These are phyloP conservation scores for Anagyrus pseudococci DNA, from an alignment of 2,888 invertebrate species.

Conservation along the genomic window DNA sequence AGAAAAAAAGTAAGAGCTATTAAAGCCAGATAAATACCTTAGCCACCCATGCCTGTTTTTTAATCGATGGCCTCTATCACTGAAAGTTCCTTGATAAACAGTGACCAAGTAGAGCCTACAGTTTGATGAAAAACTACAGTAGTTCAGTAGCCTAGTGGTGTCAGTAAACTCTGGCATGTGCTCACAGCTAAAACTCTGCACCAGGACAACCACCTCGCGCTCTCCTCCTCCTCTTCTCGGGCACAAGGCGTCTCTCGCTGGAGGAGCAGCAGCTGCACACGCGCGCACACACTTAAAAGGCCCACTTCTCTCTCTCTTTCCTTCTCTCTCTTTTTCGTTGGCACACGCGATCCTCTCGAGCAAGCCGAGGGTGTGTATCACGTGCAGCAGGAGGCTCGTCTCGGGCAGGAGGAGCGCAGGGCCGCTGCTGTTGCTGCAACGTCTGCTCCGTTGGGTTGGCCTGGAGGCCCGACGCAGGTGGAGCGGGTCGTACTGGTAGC, in stretches of 20 bases:
- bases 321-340: not conserved
- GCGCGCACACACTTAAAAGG: slow-evolving; percentile 3
- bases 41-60: slow-evolving; percentile 25
- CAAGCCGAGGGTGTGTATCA: not conserved
- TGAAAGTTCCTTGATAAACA: not conserved
- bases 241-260: not conserved
- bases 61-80: not conserved
- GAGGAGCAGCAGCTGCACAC: slow-evolving; percentile 27
- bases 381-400: slow-evolving; percentile 9
- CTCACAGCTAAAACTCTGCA: slow-evolving; percentile 8
- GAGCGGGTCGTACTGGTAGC: not conserved
- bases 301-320: slow-evolving; percentile 5
- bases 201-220: slow-evolving; percentile 3
- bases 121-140: slow-evolving; percentile 5
- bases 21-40: slow-evolving; percentile 37
- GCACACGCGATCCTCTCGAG: not conserved
- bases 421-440: not conserved
- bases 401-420: not conserved
- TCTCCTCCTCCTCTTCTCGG: not conserved
- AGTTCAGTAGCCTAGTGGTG: not conserved
- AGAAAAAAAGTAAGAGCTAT: slow-evolving; percentile 16
- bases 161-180: slow-evolving; percentile 28
- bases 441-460: not conserved
- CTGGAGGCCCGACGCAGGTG: slow-evolving; percentile 3
- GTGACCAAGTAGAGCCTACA: slow-evolving; percentile 4